These are phyloP conservation scores for Knipowitschia caucasica DNA, from an alignment of 2,797 vertebrate species.

Conservation along the genomic window DNA sequence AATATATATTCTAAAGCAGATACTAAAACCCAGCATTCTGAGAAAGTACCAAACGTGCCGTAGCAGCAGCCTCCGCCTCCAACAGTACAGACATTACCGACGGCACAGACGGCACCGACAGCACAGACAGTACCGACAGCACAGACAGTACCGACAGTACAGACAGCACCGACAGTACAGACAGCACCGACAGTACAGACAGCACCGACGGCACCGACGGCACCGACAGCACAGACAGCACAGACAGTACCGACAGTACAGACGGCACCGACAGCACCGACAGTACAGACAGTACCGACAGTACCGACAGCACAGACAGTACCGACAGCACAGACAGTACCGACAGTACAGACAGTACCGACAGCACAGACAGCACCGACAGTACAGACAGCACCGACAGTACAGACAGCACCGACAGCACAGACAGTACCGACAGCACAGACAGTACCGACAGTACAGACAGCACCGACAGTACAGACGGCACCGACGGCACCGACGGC, in stretches of 20 bases:
- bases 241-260: conserved; percentile 74
- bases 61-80: conserved; percentile 71
- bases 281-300: conserved; percentile 73
- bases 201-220: conserved; percentile 77
- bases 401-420: conserved; percentile 73
- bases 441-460: conserved; percentile 73
- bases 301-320: conserved; percentile 74
- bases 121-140: conserved; percentile 73
- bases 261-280: too few relatives aligned
- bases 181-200: conserved; percentile 73
- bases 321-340: too few relatives aligned
- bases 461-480: conserved; percentile 76
- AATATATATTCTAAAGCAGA: conserved; percentile 81
- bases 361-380: conserved; percentile 73
- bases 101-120: too few relatives aligned
- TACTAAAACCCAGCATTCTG: conserved; percentile 72
- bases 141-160: conserved; percentile 73
- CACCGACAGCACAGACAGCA: conserved; percentile 66
- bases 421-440: conserved; percentile 77
- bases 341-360: conserved; percentile 73
- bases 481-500: too few relatives aligned
- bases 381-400: conserved; percentile 73
- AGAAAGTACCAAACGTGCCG: conserved; percentile 81
- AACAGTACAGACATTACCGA: conserved; percentile 66
- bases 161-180: conserved; percentile 73